Evolutionary conservation across 2,797 vertebrate species (phyloP), one percentile per base, ranked within the genome.

Genomic region (Pogonophryne albipinna): DNA sequence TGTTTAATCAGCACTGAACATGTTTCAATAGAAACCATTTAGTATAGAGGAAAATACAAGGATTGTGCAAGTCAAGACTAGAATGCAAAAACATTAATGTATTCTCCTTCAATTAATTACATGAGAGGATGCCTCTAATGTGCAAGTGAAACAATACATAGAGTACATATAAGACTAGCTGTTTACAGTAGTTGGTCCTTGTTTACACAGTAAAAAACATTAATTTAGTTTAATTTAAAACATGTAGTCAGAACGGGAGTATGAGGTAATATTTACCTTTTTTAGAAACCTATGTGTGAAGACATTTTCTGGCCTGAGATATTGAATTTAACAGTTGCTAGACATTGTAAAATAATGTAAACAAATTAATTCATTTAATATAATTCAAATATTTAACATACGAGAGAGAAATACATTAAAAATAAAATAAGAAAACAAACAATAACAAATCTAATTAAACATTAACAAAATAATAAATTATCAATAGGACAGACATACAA

Each of bases 131-230:
- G 34, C 10, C n/a, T 55, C 49, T 47, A n/a, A 50, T 64, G n/a
- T 70, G 1, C 16, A 65, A 66, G 16, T 57, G 17, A 80, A 73
- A 71, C 47, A 71, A 63, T 12, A 53, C 41, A 82, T 38, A 56
- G 4, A 65, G 51, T 31, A 69, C 23, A 45, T 51, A 23, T 85
- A 88, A 84, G 84, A 91, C 74, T 70, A 65, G 52, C 45, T 55
- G 8, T 68, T 74, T 44, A 38, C 66, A 68, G 53, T 57, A 76
- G 49, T 90, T 91, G 85, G 89, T 90, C 88, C 87, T 42, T 67
- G 62, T 65, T 83, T 73, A 5, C 19, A 76, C 44, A 76, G 47
- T 72, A 78, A 83, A 83, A 31, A 80, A 66, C 1, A 42, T 42
- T 20, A 56, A 56, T 56, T 78, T 20, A 20, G 2, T 46, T 46